Evolutionary conservation across 2,888 invertebrate genomes (phyloP).

Genomic region (Odontocerum albicorne): DNA sequence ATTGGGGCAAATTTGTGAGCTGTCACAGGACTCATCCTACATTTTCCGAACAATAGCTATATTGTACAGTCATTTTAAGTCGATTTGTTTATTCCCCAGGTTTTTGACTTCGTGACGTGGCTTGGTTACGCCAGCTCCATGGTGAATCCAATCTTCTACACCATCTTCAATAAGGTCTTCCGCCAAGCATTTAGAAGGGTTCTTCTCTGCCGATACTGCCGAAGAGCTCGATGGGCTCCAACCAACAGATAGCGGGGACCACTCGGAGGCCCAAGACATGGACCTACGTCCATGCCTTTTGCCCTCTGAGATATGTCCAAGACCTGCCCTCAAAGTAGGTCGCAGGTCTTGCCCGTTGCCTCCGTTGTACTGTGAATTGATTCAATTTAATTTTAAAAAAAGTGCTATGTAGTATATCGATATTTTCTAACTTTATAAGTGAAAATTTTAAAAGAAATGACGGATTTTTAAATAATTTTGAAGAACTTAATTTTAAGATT

Average conservation of each 20-base stretch:
- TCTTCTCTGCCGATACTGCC: slow-evolving; percentile 73
- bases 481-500: no score
- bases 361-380: slow-evolving; percentile 14
- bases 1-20: no score
- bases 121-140: slow-evolving; percentile 92
- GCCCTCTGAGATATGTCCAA: slow-evolving; percentile 24
- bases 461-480: no score
- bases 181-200: slow-evolving; percentile 89
- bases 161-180: slow-evolving; percentile 93
- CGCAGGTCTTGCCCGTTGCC: slow-evolving; percentile 8
- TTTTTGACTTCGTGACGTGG: slow-evolving; percentile 89
- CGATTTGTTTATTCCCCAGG: slow-evolving; percentile 16
- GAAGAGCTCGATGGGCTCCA: slow-evolving; percentile 46
- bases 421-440: no score
- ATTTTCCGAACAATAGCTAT: no score
- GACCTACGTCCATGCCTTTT: slow-evolving; percentile 40
- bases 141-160: slow-evolving; percentile 95
- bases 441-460: no score
- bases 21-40: no score
- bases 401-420: no score
- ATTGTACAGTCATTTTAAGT: no score
- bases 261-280: slow-evolving; percentile 55
- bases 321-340: slow-evolving; percentile 7
- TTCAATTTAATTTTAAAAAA: no score
- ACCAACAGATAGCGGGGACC: slow-evolving; percentile 53